A percentile compares a stretch with the other conserved stretches of the same genome.
phyloP scores from a whole-genome alignment of 2,113 vertebrate genomes.

The Tachycineta bicolor region DNA sequence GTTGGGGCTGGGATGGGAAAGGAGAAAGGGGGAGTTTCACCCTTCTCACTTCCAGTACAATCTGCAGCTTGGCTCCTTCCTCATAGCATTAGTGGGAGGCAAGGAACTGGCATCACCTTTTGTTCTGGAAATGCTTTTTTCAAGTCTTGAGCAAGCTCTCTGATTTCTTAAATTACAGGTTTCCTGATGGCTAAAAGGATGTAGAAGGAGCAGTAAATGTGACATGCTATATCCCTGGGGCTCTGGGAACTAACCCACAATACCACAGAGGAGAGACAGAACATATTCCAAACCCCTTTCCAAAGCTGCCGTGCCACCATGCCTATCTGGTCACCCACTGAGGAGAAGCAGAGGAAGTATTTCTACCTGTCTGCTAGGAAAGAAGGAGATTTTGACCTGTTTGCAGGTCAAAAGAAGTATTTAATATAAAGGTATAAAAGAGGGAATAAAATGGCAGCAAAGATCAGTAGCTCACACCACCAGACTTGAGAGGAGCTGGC shows the following conservation, averaged over 20 bases:
- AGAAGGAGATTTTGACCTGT: neutral
- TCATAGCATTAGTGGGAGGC: neutral
- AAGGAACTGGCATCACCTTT: neutral
- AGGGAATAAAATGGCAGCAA: neutral
- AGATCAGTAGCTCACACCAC: neutral
- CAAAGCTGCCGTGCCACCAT: neutral
- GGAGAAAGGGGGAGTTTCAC: constrained; percentile 60
- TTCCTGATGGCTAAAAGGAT: neutral
- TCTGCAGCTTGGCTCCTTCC: neutral
- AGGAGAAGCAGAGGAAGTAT: neutral
- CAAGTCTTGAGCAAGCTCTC: neutral
- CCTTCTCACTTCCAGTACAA: neutral
- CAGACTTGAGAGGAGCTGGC: neutral
- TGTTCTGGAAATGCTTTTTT: neutral
- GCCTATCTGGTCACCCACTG: neutral
- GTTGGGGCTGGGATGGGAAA: neutral
- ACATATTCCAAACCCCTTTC: neutral
- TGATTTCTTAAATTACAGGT: neutral
- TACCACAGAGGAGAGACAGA: neutral
- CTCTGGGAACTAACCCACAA: neutral
- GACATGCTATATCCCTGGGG: neutral
- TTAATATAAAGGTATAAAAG: neutral
- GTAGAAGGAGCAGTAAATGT: neutral
- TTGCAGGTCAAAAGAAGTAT: neutral
- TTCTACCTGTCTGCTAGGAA: neutral